Evolutionary conservation across 2,113 vertebrate genomes (phyloP).

Genomic region (Salminus brasiliensis): DNA sequence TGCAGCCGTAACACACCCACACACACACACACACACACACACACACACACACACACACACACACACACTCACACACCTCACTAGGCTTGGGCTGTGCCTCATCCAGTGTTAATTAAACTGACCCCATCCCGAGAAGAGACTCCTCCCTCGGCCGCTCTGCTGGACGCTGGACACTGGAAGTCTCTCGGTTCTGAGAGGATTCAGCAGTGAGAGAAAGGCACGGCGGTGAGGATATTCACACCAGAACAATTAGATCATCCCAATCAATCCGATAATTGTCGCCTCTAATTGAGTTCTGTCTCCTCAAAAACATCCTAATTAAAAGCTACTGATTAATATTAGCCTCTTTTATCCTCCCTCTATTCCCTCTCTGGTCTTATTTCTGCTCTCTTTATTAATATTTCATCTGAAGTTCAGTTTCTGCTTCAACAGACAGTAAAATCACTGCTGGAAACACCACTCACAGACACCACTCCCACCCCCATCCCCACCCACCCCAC

Average conservation of each 20-base stretch:
- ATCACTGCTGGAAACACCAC: constrained; percentile 68
- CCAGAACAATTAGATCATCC: constrained; percentile 69
- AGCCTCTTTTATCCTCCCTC: constrained; percentile 60
- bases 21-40: no score
- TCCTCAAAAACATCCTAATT: constrained; percentile 69
- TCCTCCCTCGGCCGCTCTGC: neutral
- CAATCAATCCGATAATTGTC: constrained; percentile 72
- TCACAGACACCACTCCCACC: constrained; percentile 59
- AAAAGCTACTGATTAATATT: constrained; percentile 67
- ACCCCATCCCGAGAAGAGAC: neutral
- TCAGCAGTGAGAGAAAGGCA: constrained; percentile 45
- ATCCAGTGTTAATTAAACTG: constrained; percentile 13
- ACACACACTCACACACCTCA: constrained; percentile 42
- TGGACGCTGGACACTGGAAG: constrained; percentile 48
- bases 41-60: no score
- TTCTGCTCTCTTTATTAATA: constrained; percentile 65
- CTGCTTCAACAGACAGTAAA: constrained; percentile 73
- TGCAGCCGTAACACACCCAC: no score
- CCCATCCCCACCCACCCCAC: neutral
- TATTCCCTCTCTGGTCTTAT: constrained; percentile 54
- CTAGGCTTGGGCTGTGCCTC: neutral
- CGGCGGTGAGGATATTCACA: constrained; percentile 64
- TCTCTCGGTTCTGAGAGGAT: no score
- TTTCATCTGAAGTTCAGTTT: constrained; percentile 75
- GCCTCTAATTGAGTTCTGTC: constrained; percentile 71